Evolutionary conservation across 2,797 vertebrate species (phyloP).

Genomic region (Poeciliopsis gracilis): DNA sequence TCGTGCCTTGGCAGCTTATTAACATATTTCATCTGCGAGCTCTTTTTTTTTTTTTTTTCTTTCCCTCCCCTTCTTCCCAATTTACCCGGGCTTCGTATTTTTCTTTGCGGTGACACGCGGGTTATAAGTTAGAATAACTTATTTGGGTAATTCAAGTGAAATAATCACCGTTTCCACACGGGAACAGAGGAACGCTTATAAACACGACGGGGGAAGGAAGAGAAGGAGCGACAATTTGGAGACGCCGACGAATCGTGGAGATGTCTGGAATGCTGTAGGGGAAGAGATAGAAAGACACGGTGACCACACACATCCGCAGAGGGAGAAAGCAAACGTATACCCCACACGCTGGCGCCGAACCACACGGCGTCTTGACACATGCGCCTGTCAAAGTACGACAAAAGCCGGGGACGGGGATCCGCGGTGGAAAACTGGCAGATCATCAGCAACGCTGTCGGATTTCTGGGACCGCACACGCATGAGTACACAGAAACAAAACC

Average conservation of each 20-base stretch:
- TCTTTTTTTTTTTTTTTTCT: neutral
- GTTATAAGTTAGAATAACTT: conserved; percentile 60
- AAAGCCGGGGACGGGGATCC: conserved; percentile 14
- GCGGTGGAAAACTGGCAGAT: conserved; percentile 1
- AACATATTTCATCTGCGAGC: conserved; percentile 79
- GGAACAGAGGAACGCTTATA: conserved; percentile 31
- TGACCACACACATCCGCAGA: conserved; percentile 28
- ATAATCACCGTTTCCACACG: conserved; percentile 50
- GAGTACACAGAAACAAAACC: conserved; percentile 30
- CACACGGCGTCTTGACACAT: conserved; percentile 35
- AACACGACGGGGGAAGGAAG: conserved; percentile 29
- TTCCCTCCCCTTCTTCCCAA: conserved; percentile 37
- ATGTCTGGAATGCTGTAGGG: conserved; percentile 43
- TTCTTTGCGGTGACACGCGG: conserved; percentile 39
- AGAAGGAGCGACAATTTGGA: neutral
- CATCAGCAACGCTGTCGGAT: conserved; percentile 12
- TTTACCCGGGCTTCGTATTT: conserved; percentile 50
- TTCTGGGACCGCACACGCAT: conserved; percentile 19
- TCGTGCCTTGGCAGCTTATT: conserved; percentile 76
- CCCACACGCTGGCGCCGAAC: conserved; percentile 43
- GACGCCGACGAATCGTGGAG: conserved; percentile 20
- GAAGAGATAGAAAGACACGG: conserved; percentile 27
- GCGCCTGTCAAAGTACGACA: conserved; percentile 16
- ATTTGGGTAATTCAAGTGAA: conserved; percentile 50
- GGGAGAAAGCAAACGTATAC: conserved; percentile 37